A percentile compares a stretch with the other conserved stretches of the same genome.
phyloP scores from a whole-genome alignment of 2,888 invertebrate species.

The Polyommatus icarus region DNA sequence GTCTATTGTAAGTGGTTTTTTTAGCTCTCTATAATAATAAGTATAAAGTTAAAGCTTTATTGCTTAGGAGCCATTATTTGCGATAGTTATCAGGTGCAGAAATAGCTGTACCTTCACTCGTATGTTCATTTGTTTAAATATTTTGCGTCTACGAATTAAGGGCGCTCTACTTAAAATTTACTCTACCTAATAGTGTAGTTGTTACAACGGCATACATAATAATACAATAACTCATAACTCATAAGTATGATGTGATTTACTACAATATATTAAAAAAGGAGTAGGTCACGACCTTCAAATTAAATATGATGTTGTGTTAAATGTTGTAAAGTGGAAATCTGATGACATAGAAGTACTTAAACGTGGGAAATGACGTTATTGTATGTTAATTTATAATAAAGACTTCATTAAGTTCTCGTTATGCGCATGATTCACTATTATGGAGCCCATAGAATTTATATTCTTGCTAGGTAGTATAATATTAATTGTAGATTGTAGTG shows the following conservation, averaged over 20 bases:
- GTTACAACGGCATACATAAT: background rate
- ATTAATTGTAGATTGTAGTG: too few relatives aligned
- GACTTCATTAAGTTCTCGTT: background rate
- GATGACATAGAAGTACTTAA: conserved; percentile 28
- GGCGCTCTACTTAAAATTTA: background rate
- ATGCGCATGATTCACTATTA: background rate
- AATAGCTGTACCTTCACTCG: background rate
- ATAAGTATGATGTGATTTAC: background rate
- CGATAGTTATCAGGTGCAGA: too few relatives aligned
- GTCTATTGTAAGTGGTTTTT: conserved; percentile 70
- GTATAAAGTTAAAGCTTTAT: too few relatives aligned
- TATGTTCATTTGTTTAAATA: background rate
- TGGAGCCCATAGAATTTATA: background rate
- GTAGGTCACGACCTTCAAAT: conserved; percentile 13
- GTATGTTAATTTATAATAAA: conserved; percentile 17
- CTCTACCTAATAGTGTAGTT: background rate
- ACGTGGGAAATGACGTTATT: conserved; percentile 38
- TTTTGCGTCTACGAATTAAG: background rate
- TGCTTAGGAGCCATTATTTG: too few relatives aligned
- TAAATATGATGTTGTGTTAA: background rate
- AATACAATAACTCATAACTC: too few relatives aligned
- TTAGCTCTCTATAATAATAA: too few relatives aligned
- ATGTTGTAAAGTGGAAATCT: conserved; percentile 2
- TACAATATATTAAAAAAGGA: background rate
- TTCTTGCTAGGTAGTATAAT: background rate